Evolutionary conservation across 92 coral and sea anemone species (phyloP).

Genomic region (Montipora capitata): DNA sequence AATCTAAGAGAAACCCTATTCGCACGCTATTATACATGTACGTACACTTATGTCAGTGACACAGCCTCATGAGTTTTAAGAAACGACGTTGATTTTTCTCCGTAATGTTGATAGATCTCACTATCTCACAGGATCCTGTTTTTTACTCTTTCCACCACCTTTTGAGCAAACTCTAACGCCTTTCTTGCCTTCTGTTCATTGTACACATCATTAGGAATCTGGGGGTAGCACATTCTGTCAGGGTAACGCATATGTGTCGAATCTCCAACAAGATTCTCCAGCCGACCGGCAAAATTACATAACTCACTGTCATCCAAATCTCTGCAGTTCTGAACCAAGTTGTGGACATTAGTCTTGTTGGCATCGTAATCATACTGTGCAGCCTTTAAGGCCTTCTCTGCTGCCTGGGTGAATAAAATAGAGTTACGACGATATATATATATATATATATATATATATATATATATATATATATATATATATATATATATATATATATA

Average conservation of each 20-base stretch:
- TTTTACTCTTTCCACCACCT: not conserved
- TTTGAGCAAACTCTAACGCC: not conserved
- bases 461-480: no score
- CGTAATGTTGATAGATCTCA: no score
- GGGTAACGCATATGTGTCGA: conserved; percentile 89
- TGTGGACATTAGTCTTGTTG: not conserved
- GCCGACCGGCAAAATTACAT: conserved; percentile 21
- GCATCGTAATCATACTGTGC: not conserved
- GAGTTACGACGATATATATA: no score
- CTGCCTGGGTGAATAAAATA: not conserved
- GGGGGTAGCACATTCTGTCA: conserved; percentile 68
- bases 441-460: no score
- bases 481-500: no score
- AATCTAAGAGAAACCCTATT: no score
- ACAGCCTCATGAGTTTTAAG: no score
- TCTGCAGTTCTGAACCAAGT: conserved; percentile 12
- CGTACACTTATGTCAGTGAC: no score
- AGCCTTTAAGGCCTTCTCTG: conserved; percentile 12
- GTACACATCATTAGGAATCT: conserved; percentile 80
- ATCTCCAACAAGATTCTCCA: conserved; percentile 53
- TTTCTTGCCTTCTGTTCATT: not conserved
- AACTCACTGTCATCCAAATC: conserved; percentile 17
- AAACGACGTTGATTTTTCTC: no score
- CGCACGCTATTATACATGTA: no score
- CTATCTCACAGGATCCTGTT: no score